phyloP scores from a whole-genome alignment of 2,113 vertebrate genomes.

The Sigmodon hispidus region DNA sequence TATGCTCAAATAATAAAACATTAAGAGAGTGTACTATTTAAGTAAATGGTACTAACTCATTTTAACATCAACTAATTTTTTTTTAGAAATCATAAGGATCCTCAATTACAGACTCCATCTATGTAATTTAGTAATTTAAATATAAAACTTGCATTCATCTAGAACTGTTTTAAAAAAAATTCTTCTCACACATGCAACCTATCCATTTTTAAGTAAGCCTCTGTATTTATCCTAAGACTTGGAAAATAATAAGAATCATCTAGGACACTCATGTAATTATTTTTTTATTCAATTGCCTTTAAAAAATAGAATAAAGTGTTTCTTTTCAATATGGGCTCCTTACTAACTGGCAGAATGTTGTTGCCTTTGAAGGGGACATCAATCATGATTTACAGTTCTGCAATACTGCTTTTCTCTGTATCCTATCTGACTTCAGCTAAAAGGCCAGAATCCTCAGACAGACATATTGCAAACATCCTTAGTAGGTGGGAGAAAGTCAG shows the following conservation, averaged over 20 bases:
- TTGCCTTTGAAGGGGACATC: slow-evolving; percentile 83
- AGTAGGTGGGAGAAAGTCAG: slow-evolving; percentile 83
- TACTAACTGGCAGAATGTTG: slow-evolving; percentile 74
- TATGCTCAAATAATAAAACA: slow-evolving; percentile 27
- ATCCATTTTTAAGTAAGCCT: slow-evolving; percentile 34
- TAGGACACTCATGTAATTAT: neutral
- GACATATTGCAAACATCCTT: slow-evolving; percentile 83
- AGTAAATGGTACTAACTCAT: slow-evolving; percentile 27
- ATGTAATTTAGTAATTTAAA: slow-evolving; percentile 55
- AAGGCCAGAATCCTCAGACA: slow-evolving; percentile 82
- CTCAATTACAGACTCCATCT: slow-evolving; percentile 64
- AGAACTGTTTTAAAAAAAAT: neutral
- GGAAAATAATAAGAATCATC: slow-evolving; percentile 32
- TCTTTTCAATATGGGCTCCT: slow-evolving; percentile 73
- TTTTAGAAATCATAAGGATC: slow-evolving; percentile 53
- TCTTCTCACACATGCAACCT: neutral
- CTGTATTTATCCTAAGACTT: slow-evolving; percentile 10
- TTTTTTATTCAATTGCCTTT: slow-evolving; percentile 57
- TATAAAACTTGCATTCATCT: slow-evolving; percentile 43
- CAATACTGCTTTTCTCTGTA: slow-evolving; percentile 80
- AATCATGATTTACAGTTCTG: slow-evolving; percentile 83
- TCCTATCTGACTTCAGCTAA: slow-evolving; percentile 78
- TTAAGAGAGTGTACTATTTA: neutral
- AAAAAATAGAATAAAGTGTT: slow-evolving; percentile 28
- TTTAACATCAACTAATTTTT: slow-evolving; percentile 59